phyloP scores from a whole-genome alignment of 2,888 invertebrate species.

The Blastobasis adustella region DNA sequence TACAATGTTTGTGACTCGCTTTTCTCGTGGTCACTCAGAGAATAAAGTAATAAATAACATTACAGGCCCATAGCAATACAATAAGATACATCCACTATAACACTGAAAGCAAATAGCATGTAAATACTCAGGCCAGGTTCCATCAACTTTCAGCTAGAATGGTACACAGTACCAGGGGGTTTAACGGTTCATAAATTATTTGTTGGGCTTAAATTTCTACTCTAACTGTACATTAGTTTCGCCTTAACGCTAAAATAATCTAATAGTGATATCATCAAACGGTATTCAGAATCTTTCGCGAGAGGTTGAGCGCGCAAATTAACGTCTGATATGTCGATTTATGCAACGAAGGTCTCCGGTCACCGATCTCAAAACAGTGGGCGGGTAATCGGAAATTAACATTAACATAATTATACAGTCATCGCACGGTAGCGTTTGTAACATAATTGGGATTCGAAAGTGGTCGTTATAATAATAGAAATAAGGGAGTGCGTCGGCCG shows the following conservation, averaged over 20 bases:
- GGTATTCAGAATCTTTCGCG: constrained; percentile 48
- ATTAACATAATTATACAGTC: constrained; percentile 46
- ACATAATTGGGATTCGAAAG: constrained; percentile 53
- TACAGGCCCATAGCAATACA: constrained; percentile 39
- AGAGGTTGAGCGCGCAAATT: constrained; percentile 54
- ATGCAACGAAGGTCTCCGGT: constrained; percentile 47
- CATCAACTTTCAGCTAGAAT: constrained; percentile 47
- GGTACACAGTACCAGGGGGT: constrained; percentile 65
- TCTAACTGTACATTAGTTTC: constrained; percentile 77
- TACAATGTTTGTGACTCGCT: constrained; percentile 68
- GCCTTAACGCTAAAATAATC: constrained; percentile 76
- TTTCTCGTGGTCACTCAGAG: constrained; percentile 40
- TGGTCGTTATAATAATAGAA: constrained; percentile 41
- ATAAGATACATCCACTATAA: constrained; percentile 57
- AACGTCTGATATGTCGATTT: constrained; percentile 60
- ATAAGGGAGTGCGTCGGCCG: constrained; percentile 44
- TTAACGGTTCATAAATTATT: constrained; percentile 65
- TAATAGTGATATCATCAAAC: constrained; percentile 70
- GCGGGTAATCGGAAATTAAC: constrained; percentile 45
- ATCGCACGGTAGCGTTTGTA: constrained; percentile 60
- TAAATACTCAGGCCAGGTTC: constrained; percentile 57
- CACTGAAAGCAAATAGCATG: constrained; percentile 62
- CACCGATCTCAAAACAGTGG: constrained; percentile 46
- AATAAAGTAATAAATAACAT: constrained; percentile 32
- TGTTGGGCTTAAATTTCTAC: constrained; percentile 74